Base-by-base conservation (phyloP, 2,888 invertebrate genomes). In the Scrobipalpa costella region DNA sequence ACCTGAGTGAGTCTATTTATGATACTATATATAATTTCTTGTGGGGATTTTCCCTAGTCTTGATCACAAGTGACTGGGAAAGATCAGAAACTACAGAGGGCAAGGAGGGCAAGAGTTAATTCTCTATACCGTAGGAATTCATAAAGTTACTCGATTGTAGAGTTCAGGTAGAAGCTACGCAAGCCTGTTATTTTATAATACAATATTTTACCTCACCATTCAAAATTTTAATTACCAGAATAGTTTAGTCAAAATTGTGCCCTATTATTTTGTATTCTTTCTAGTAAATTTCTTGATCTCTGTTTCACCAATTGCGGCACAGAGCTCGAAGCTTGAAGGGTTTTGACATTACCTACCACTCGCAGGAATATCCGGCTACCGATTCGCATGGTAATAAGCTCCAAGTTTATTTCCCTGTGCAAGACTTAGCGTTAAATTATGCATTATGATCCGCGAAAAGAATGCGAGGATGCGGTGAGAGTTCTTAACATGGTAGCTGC, bases 331-430 rank as follows among this genome's bases (percentile, higher is more conserved):
- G 71, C 71, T 73, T 75, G 71, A 73, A 74, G 73, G 75, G 73
- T 73, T 78, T 76, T 77, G 77, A 78, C 76, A 74, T 78, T 63
- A 60, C 63, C 62, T 57, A 55, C 64, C 68, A 74, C 74, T 77
- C 70, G 67, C 68, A 67, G 76, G 75, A 78, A 78, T 77, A 80
- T 74, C 73, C 75, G 67, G 68, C 75, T 71, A 71, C 72, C 78
- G 73, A 81, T 83, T 80, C 78, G 70, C 78, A 83, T 81, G 80
- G 80, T 76, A 83, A 83, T 75, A 71, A 67, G 62, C 47, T 34
- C 60, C 60, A 63, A 69, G 69, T 71, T 73, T 69, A 65, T 65
- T 63, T 64, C 57, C 60, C 60, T 55, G n/a, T 19, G 57, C 50
- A 57, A 61, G 61, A 64, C 9, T 58, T 64, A 62, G 40, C 58